Evolutionary conservation across 2,113 vertebrate species (phyloP), one percentile per base, ranked within the genome.

Genomic region (Trichechus manatus): DNA sequence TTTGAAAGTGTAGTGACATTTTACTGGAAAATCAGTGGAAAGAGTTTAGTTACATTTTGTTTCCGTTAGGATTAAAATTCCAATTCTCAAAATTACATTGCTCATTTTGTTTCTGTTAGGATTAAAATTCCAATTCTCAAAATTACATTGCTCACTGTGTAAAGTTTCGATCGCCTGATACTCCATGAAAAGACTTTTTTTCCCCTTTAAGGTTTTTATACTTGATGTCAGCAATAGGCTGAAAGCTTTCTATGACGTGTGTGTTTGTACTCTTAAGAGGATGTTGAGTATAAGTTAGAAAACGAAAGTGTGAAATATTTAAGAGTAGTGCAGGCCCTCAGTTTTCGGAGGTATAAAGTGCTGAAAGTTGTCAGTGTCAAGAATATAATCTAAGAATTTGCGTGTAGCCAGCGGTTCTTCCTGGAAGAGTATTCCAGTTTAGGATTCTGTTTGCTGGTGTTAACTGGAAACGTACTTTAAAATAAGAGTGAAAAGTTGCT

Each of bases 241-340:
- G 90, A 74, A 63, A 31, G 70, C 9, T 61, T 72, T 89, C 33
- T 89, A 22, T 83, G 79, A 5, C 72, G 31, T 90, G 15, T 96
- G 39, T 78, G 33, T 81, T 4, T 42, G 13, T 81, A 9, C 15
- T 87, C 56, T 36, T 84, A 75, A 70, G 42, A 63, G 23, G 70
- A 14, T 93, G 83, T 72, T 29, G 92, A 82, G n/a, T 50, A 0
- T 14, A 64, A 25, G 31, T 68, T 68, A 53, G 66, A 97, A 97
- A 97, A 81, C 1, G 79, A 97, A 97, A 97, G 92, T 87, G 39
- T 85, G 39, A 89, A 39, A n/a, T 56, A 85, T 79, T 61, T 64
- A 23, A 66, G 42, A 81, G 66, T 42, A 33, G 20, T n/a, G 17
- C 53, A 91, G 87, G 74, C 47, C 91, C 20, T 91, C 9, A 25